Evolutionary conservation across 2,113 vertebrate genomes (phyloP).

Genomic region (Cnemophilus loriae): DNA sequence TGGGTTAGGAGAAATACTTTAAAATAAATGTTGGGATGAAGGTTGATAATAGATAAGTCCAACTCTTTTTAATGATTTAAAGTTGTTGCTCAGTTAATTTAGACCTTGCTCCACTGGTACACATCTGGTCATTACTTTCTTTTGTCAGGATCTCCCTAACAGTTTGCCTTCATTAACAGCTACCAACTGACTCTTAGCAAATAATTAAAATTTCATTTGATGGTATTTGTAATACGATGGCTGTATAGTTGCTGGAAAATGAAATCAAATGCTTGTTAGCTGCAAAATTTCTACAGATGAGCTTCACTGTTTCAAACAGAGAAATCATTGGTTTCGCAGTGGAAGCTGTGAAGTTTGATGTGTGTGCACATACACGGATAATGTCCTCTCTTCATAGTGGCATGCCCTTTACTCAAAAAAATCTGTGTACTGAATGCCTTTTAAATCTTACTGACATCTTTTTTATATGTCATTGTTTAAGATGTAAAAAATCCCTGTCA

Average conservation of each 20-base stretch:
- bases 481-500: background rate
- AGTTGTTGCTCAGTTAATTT: background rate
- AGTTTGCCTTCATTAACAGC: constrained; percentile 33
- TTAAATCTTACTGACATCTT: background rate
- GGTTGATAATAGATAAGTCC: background rate
- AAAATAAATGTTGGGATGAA: background rate
- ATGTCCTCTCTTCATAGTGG: background rate
- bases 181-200: constrained; percentile 24
- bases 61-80: background rate
- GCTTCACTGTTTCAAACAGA: background rate
- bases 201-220: constrained; percentile 8
- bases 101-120: background rate
- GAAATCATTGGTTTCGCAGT: background rate
- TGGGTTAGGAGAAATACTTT: background rate
- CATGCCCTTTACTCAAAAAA: background rate
- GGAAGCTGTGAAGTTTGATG: background rate
- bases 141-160: constrained; percentile 2
- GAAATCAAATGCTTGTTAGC: constrained; percentile 36
- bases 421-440: background rate
- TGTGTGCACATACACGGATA: background rate
- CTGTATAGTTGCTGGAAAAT: background rate
- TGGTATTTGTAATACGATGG: background rate
- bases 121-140: constrained; percentile 24
- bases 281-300: background rate
- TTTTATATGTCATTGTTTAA: background rate